Evolutionary conservation across 2,888 invertebrate species (phyloP).

Genomic region (Gortyna flavago): DNA sequence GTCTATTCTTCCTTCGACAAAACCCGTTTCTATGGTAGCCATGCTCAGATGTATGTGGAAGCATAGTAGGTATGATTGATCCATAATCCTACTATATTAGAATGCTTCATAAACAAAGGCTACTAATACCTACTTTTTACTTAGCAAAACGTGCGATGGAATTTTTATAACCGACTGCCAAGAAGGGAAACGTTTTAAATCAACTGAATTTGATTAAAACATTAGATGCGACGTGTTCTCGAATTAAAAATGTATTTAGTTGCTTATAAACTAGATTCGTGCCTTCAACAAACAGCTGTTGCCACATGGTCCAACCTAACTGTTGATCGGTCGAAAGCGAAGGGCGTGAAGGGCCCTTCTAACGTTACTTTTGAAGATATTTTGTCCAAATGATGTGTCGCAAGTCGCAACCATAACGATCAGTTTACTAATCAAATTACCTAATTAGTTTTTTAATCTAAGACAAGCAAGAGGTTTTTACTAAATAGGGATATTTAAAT

Average conservation of each 20-base stretch:
- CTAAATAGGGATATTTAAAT: conserved; percentile 24
- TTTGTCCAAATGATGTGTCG: conserved; percentile 30
- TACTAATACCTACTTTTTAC: background rate
- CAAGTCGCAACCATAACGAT: conserved; percentile 40
- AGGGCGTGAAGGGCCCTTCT: conserved; percentile 35
- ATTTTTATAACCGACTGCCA: background rate
- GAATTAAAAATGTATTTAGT: background rate
- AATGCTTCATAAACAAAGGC: background rate
- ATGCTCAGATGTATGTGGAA: background rate
- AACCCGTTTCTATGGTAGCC: background rate
- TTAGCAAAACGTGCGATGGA: background rate
- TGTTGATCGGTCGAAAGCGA: conserved; percentile 25
- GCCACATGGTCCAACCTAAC: conserved; percentile 39
- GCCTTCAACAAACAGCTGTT: conserved; percentile 27
- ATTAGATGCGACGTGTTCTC: background rate
- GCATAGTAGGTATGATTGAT: background rate
- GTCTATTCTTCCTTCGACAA: background rate
- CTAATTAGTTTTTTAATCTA: background rate
- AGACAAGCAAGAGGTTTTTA: conserved; percentile 41
- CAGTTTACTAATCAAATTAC: background rate
- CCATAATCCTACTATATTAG: too few relatives aligned
- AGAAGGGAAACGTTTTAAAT: background rate
- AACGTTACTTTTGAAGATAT: background rate
- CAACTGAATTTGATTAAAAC: background rate
- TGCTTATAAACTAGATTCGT: conserved; percentile 10